Percentiles rank a stretch among this genome's conserved stretches.
Conservation (phyloP, 1,140 invertebrate genomes). For the Eriocheir sinensis region DNA sequence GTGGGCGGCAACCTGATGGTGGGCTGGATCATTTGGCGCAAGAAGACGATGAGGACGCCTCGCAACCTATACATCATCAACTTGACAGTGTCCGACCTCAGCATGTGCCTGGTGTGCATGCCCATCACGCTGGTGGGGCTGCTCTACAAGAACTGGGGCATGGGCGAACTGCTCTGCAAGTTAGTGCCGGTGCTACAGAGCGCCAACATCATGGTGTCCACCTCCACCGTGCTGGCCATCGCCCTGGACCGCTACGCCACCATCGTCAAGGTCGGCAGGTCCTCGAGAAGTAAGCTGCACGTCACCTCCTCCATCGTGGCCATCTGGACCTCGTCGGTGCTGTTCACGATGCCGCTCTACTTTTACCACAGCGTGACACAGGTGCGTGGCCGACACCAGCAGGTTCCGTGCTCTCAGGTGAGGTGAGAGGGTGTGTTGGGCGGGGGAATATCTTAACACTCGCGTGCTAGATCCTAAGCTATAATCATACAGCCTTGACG, state of each 20-base stretch:
- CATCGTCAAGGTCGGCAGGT: constrained; percentile 81
- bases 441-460: not conserved
- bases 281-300: constrained; percentile 71
- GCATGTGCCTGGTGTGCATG: constrained; percentile 85
- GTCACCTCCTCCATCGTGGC: constrained; percentile 74
- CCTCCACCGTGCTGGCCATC: constrained; percentile 85
- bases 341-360: constrained; percentile 82
- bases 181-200: constrained; percentile 85
- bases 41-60: constrained; percentile 83
- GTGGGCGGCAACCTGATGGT: constrained; percentile 82
- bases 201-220: constrained; percentile 85
- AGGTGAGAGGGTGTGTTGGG: not conserved
- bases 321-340: constrained; percentile 83
- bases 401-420: not conserved
- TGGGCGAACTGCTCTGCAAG: constrained; percentile 84
- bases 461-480: not conserved
- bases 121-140: constrained; percentile 84
- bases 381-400: constrained; percentile 78
- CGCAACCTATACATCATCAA: constrained; percentile 86
- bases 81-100: constrained; percentile 85
- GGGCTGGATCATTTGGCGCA: constrained; percentile 82
- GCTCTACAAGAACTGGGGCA: constrained; percentile 81
- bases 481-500: not conserved
- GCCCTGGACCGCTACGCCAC: constrained; percentile 85
- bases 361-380: constrained; percentile 83